These are phyloP conservation scores for Sebastes oblongus DNA, from an alignment of 2,797 vertebrate species.

Conservation along the genomic window DNA sequence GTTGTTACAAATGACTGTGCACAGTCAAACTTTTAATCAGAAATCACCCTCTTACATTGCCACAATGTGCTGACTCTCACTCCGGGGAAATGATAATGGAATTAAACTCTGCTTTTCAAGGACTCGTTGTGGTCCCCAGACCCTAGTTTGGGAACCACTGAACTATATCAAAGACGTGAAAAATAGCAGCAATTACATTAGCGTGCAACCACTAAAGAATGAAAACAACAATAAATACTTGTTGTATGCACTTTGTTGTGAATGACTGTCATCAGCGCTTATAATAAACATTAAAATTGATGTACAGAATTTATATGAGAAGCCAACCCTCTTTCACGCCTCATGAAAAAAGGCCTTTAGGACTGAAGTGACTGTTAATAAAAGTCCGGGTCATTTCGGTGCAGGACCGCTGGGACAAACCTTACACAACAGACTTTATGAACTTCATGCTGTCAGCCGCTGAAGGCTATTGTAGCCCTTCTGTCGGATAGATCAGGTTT, in stretches of 20 bases:
- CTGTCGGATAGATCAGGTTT: conserved; percentile 37
- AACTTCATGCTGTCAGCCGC: conserved; percentile 51
- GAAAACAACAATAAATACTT: conserved; percentile 30
- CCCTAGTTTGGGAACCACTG: conserved; percentile 16
- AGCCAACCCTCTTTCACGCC: conserved; percentile 28
- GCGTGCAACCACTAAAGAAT: not conserved
- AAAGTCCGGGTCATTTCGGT: conserved; percentile 50
- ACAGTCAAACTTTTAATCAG: conserved; percentile 27
- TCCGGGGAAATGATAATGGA: conserved; percentile 19
- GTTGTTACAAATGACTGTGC: conserved; percentile 9
- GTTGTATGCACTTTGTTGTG: not conserved
- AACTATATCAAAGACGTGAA: conserved; percentile 9
- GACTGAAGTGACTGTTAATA: conserved; percentile 37
- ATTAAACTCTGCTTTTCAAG: conserved; percentile 24
- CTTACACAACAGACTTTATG: conserved; percentile 44
- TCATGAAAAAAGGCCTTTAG: conserved; percentile 48
- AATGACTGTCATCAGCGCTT: conserved; percentile 9
- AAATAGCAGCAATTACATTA: conserved; percentile 23
- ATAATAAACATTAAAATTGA: conserved; percentile 27
- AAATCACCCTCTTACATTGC: conserved; percentile 12
- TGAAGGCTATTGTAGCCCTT: conserved; percentile 28
- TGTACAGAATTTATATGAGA: conserved; percentile 20
- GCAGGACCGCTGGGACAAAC: conserved; percentile 28
- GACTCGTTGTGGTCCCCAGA: conserved; percentile 2
- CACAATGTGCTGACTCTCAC: conserved; percentile 14